Evolutionary conservation across 2,113 vertebrate species (phyloP).

Genomic region (Mirounga angustirostris): DNA sequence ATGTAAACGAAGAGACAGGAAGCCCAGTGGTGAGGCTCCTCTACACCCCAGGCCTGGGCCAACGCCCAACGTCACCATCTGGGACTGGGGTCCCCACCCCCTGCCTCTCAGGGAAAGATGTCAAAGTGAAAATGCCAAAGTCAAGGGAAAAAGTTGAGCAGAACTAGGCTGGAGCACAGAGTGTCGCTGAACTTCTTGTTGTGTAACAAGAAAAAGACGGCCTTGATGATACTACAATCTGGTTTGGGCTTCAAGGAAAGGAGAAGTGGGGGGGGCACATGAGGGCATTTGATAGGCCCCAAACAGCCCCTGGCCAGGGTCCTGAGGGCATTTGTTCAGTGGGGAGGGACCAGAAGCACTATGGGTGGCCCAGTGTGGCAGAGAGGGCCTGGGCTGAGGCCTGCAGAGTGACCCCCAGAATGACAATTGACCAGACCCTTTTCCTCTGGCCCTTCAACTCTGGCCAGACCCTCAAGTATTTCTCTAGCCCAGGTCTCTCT

Average conservation of each 20-base stretch:
- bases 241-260: background rate
- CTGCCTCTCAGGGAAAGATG: background rate
- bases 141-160: slow-evolving; percentile 51
- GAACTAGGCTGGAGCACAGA: background rate
- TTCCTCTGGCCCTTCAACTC: background rate
- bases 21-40: slow-evolving; percentile 42
- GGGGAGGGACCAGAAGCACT: too few species aligned
- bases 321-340: background rate
- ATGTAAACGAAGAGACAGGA: slow-evolving; percentile 71
- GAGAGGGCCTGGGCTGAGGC: background rate
- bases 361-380: background rate
- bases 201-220: background rate
- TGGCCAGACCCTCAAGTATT: background rate
- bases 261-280: background rate
- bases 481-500: background rate
- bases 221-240: accelerated
- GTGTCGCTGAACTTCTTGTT: background rate
- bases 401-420: background rate
- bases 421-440: background rate
- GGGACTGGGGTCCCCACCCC: slow-evolving; percentile 63
- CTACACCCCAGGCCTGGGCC: slow-evolving; percentile 50
- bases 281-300: background rate
- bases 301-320: background rate
- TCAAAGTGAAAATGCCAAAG: slow-evolving; percentile 60
- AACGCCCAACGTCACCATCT: slow-evolving; percentile 61